Conservation (phyloP, 2,797 vertebrate genomes). For the Platalea minor region DNA sequence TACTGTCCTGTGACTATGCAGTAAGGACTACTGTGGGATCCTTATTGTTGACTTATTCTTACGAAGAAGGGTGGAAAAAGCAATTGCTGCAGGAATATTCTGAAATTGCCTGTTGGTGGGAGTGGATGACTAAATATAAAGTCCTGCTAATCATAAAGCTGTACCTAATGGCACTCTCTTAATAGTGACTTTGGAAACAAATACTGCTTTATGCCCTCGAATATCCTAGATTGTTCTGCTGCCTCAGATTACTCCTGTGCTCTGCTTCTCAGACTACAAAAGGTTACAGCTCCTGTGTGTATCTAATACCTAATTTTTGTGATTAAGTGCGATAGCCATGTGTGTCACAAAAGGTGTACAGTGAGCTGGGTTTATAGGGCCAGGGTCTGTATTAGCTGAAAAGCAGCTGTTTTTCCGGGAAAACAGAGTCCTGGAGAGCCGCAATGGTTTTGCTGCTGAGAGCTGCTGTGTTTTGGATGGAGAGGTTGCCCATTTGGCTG, state of each 20-base stretch:
- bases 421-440: not conserved
- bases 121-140: not conserved
- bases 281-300: not conserved
- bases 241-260: not conserved
- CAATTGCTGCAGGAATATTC: not conserved
- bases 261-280: not conserved
- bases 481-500: not conserved
- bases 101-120: not conserved
- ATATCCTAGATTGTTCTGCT: not conserved
- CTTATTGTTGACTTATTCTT: not conserved
- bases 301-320: not conserved
- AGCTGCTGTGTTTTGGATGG: not conserved
- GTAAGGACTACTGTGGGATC: not conserved
- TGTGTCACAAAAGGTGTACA: not conserved
- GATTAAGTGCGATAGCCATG: not conserved
- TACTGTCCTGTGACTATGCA: not conserved
- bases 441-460: not conserved
- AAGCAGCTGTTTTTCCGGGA: not conserved
- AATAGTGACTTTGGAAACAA: not conserved
- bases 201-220: not conserved
- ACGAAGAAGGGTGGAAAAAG: not conserved
- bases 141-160: not conserved
- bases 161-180: not conserved
- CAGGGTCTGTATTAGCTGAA: not conserved
- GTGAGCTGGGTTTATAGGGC: not conserved